Evolutionary conservation across 2,797 vertebrate species (phyloP).

Genomic region (Phataginus tetradactyla): DNA sequence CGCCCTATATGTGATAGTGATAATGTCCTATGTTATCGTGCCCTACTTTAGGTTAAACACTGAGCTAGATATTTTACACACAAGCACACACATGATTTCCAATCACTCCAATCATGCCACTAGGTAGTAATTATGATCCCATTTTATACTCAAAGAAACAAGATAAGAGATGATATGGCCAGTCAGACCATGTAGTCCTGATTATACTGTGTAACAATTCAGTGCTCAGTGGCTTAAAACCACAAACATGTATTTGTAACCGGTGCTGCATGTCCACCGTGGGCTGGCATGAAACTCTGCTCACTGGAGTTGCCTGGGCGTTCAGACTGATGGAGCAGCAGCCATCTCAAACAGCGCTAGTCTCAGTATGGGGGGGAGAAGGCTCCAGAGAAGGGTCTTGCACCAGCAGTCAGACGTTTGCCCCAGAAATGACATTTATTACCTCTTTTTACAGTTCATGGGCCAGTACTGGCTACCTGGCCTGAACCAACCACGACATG

Average conservation of each 20-base stretch:
- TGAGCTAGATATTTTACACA: not conserved
- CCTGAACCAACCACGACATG: not conserved
- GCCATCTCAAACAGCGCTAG: not conserved
- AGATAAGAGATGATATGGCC: not conserved
- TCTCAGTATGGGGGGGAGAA: not conserved
- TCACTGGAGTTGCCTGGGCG: not conserved
- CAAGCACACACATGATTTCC: not conserved
- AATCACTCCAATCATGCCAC: not conserved
- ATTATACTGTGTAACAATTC: not conserved
- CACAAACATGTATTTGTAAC: not conserved
- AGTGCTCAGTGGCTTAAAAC: not conserved
- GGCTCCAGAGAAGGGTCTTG: not conserved
- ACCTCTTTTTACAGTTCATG: not conserved
- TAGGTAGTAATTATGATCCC: not conserved
- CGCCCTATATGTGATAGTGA: not conserved
- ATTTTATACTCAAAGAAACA: not conserved
- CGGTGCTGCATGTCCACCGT: not conserved
- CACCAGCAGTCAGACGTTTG: not conserved
- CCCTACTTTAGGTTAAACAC: not conserved
- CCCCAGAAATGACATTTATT: not conserved
- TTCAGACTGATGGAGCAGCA: not conserved
- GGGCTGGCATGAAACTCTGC: not conserved
- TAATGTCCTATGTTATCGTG: fast-evolving
- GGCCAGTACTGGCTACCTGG: not conserved
- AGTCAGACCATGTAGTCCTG: not conserved